Conservation (phyloP, 2,797 vertebrate genomes). For the Euthynnus affinis region DNA sequence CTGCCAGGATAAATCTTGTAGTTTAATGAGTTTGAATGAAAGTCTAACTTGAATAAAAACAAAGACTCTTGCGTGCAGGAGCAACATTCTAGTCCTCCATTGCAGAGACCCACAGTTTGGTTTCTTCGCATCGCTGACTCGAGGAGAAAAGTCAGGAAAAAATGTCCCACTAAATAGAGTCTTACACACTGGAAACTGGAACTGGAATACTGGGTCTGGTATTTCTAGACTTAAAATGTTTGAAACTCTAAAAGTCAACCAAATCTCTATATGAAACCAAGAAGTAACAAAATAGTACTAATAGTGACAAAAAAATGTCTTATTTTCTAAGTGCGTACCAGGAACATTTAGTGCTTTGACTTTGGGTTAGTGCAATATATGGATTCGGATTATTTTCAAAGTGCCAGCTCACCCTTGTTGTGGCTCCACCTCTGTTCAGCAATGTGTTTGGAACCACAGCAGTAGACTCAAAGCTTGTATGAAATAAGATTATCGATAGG, state of each 20-base stretch:
- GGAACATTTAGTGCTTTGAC: not conserved
- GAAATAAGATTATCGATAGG: not conserved
- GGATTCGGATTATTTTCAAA: not conserved
- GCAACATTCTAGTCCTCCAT: not conserved
- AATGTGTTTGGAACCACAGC: too few species aligned
- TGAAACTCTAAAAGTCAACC: not conserved
- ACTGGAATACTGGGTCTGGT: not conserved
- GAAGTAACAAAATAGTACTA: not conserved
- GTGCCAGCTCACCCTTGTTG: not conserved
- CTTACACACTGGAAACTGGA: not conserved
- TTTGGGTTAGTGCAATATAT: not conserved
- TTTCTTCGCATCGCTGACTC: not conserved
- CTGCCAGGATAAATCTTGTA: not conserved
- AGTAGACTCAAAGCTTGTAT: not conserved
- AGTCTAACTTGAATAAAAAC: conserved; percentile 6
- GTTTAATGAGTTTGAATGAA: not conserved
- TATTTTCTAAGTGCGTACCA: not conserved
- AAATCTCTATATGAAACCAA: not conserved
- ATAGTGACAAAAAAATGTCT: not conserved
- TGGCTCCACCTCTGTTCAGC: not conserved
- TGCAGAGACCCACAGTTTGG: not conserved
- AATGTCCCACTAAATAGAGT: not conserved
- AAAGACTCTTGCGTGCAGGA: not conserved
- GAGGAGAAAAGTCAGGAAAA: not conserved
- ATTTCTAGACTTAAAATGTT: not conserved